Evolutionary conservation across 2,113 vertebrate genomes (phyloP).

Genomic region (Azemiops feae): DNA sequence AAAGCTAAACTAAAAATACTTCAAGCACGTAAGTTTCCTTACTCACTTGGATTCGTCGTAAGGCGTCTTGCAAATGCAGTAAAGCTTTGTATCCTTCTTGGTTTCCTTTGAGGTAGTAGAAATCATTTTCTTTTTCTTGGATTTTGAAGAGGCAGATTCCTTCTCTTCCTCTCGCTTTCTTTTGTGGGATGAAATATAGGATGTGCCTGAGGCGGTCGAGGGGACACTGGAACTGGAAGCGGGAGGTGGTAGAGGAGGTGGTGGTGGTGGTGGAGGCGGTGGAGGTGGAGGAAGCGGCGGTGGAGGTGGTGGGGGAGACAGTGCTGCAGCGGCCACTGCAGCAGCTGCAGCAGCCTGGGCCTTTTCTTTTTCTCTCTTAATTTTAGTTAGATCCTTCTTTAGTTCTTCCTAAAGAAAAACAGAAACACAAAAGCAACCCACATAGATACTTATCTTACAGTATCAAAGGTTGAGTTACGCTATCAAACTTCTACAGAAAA

Average conservation of each 20-base stretch:
- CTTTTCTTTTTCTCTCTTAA: slow-evolving; percentile 89
- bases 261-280: slow-evolving; percentile 53
- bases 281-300: slow-evolving; percentile 41
- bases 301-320: slow-evolving; percentile 48
- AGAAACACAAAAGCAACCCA: slow-evolving; percentile 47
- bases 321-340: slow-evolving; percentile 13
- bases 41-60: slow-evolving; percentile 98
- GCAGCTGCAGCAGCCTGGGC: slow-evolving; percentile 73
- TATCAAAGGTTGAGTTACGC: background rate
- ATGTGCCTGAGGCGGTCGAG: slow-evolving; percentile 57
- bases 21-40: background rate
- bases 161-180: slow-evolving; percentile 90
- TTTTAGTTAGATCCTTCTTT: slow-evolving; percentile 83
- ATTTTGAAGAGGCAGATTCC: slow-evolving; percentile 78
- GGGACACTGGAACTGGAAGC: slow-evolving; percentile 65
- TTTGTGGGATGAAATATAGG: slow-evolving; percentile 79
- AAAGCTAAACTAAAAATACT: slow-evolving; percentile 33
- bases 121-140: slow-evolving; percentile 98
- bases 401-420: slow-evolving; percentile 87
- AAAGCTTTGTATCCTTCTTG: slow-evolving; percentile 97
- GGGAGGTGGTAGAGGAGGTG: slow-evolving; percentile 43
- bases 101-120: slow-evolving; percentile 97
- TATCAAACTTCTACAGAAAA: background rate
- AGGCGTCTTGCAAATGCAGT: slow-evolving; percentile 98
- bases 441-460: background rate